Conservation (phyloP, 1,140 invertebrate species). For the Gonatopus flavifemur region DNA sequence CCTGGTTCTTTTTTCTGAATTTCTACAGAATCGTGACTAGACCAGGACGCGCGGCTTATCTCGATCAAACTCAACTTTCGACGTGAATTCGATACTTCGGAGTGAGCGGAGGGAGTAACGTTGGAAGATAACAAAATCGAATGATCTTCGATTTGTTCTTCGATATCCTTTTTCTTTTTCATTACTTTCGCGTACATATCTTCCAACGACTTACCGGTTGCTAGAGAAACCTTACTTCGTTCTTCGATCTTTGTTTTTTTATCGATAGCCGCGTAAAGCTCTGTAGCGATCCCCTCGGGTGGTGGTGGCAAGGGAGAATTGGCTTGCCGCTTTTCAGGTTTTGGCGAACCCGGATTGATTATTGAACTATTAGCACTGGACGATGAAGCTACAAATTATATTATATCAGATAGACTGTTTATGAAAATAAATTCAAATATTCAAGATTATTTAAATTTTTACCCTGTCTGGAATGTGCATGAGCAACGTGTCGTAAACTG, state of each 20-base stretch:
- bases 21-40: constrained; percentile 59
- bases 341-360: constrained; percentile 74
- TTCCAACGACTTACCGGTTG: constrained; percentile 67
- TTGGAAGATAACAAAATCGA: constrained; percentile 3
- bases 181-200: constrained; percentile 88
- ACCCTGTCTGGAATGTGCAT: constrained; percentile 75
- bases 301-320: constrained; percentile 81
- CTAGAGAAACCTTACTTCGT: constrained; percentile 34
- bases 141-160: constrained; percentile 26
- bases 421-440: neutral
- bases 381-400: constrained; percentile 65
- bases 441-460: constrained; percentile 10
- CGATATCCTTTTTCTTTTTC: constrained; percentile 61
- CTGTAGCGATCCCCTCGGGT: constrained; percentile 53
- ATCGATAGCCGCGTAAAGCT: constrained; percentile 46
- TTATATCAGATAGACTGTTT: no score
- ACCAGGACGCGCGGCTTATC: constrained; percentile 48
- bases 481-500: constrained; percentile 62
- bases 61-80: constrained; percentile 48
- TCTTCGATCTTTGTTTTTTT: constrained; percentile 51
- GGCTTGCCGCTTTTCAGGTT: constrained; percentile 83
- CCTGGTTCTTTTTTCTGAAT: constrained; percentile 44
- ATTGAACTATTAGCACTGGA: constrained; percentile 75
- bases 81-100: constrained; percentile 9
- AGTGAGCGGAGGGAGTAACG: constrained; percentile 27